A percentile compares a stretch with the other conserved stretches of the same genome.
Evolutionary conservation across 2,888 invertebrate species (phyloP).

Genomic region (Venusia cambrica): DNA sequence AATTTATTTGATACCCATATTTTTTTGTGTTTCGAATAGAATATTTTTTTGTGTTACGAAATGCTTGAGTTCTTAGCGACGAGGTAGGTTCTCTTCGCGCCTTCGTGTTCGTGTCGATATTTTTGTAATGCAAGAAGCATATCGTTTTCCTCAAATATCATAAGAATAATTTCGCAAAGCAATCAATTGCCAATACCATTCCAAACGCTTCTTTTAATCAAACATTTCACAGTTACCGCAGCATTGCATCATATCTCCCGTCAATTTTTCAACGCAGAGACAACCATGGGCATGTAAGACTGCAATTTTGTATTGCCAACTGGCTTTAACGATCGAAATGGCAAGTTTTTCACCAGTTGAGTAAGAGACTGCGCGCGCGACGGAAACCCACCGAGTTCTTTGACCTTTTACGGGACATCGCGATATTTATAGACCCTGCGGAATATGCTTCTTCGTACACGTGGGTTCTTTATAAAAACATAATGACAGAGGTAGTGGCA

Average conservation of each 20-base stretch:
- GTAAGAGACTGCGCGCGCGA: constrained; percentile 41
- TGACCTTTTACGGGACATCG: constrained; percentile 47
- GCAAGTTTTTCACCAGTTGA: constrained; percentile 56
- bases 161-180: constrained; percentile 19
- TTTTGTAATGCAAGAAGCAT: no score
- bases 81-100: no score
- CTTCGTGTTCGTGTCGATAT: no score
- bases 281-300: constrained; percentile 29
- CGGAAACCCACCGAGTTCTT: constrained; percentile 45
- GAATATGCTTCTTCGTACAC: no score
- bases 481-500: no score
- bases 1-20: no score
- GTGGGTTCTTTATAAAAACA: no score
- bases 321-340: constrained; percentile 37
- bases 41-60: no score
- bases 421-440: constrained; percentile 18
- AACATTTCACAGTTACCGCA: constrained; percentile 21
- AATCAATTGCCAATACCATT: constrained; percentile 28
- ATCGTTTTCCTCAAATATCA: constrained; percentile 1
- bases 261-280: constrained; percentile 25
- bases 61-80: no score
- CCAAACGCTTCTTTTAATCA: constrained; percentile 24
- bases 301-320: constrained; percentile 39
- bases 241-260: constrained; percentile 28
- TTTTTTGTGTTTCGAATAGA: no score